Evolutionary conservation across 2,113 vertebrate species (phyloP), one percentile per base, ranked within the genome.

Genomic region (Syngnathus typhle): DNA sequence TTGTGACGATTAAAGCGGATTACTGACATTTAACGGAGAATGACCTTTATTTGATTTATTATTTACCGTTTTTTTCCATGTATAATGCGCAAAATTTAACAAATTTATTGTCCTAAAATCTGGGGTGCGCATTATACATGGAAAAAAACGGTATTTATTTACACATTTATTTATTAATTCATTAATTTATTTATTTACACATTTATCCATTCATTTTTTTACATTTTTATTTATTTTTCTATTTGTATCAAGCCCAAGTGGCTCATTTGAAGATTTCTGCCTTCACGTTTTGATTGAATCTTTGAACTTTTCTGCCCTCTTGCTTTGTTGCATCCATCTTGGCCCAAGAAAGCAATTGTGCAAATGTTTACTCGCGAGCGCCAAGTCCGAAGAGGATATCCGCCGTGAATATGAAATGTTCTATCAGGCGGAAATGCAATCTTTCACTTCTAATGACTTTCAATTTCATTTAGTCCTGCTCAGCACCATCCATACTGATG

Each of bases 291-390:
- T 1, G 2, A 44, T 62, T 62, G 16, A 46, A 44, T 44, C 60
- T 61, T 43, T 1, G 1, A 61, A 61, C 39, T 44, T 44, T 44
- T 11, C 11, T 44, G n/a, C 19, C 11, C n/a, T 62, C 21, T 58
- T 58, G 41, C 60, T 62, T 62, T 62, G 38, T 62, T 62, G 60
- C 10, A 62, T 44, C 41, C n/a, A 62, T 62, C 60, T 62, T 46
- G 41, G n/a, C n/a, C n/a, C 60, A 23, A 44, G 39, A 62, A 62
- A 43, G 60, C 60, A 43, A 43, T 62, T 62, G 41, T 62, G 41
- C 60, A 62, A 62, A 62, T 46, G 39, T 44, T 27, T 46, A 13
- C 21, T 62, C 16, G 60, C 60, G 44, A 62, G 38, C 44, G 60
- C 60, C 60, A 44, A 62, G 11, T 62, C 60, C 41, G 27, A 62